Evolutionary conservation across 2,113 vertebrate genomes (phyloP).

Genomic region (Ascaphus truei): DNA sequence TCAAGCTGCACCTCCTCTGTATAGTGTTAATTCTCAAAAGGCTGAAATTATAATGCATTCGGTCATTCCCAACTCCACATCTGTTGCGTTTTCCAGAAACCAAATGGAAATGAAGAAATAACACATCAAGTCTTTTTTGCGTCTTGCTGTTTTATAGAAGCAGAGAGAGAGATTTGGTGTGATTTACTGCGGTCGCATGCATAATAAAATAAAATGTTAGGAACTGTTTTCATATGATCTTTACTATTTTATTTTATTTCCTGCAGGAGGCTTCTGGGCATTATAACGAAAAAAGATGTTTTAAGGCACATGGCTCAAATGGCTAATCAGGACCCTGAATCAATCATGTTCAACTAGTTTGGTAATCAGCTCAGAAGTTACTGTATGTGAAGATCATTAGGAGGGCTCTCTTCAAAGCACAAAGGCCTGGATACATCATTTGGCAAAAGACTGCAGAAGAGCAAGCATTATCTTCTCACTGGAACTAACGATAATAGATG

Average conservation of each 20-base stretch:
- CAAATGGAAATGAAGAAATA: constrained; percentile 27
- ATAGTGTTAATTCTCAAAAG: constrained; percentile 14
- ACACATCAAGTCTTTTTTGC: constrained; percentile 1
- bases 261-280: constrained; percentile 71
- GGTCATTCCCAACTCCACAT: constrained; percentile 2
- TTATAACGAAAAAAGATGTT: constrained; percentile 95
- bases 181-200: constrained; percentile 18
- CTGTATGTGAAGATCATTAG: constrained; percentile 8
- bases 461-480: background rate
- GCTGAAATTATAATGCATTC: background rate
- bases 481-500: background rate
- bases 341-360: constrained; percentile 93
- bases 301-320: constrained; percentile 97
- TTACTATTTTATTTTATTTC: constrained; percentile 47
- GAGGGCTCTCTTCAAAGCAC: background rate
- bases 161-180: constrained; percentile 13
- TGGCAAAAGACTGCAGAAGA: background rate
- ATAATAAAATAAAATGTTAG: constrained; percentile 13
- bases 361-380: constrained; percentile 22
- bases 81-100: background rate
- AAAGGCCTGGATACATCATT: background rate
- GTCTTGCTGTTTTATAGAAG: constrained; percentile 23
- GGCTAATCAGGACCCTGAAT: constrained; percentile 98
- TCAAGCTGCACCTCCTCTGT: background rate
- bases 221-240: constrained; percentile 8